A percentile compares a stretch with the other conserved stretches of the same genome.
phyloP scores from a whole-genome alignment of 2,113 vertebrate genomes.

The Rhinolophus ferrumequinum region DNA sequence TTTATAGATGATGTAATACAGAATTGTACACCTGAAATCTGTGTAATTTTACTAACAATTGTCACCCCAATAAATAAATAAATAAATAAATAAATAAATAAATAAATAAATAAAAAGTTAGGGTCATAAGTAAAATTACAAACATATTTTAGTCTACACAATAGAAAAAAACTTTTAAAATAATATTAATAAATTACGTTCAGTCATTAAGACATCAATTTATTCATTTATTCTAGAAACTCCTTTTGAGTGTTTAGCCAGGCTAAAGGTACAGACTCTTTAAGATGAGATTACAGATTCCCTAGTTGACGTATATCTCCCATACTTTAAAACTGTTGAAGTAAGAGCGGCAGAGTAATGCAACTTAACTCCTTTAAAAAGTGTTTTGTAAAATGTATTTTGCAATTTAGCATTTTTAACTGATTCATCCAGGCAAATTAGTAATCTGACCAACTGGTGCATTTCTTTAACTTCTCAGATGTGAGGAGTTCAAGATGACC shows the following conservation, averaged over 20 bases:
- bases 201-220: not conserved
- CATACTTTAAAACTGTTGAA: not conserved
- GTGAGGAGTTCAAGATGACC: not conserved
- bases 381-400: not conserved
- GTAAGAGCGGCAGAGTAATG: not conserved
- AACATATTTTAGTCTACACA: not conserved
- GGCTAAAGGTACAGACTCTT: not conserved
- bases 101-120: not conserved
- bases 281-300: not conserved
- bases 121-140: not conserved
- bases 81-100: too few species aligned
- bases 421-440: not conserved
- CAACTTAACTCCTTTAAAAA: constrained; percentile 30
- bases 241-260: not conserved
- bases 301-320: not conserved
- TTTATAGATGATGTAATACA: too few species aligned
- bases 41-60: too few species aligned
- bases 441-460: not conserved
- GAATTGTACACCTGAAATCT: too few species aligned
- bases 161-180: not conserved
- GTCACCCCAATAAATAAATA: too few species aligned
- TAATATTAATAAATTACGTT: constrained; percentile 10
- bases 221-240: not conserved
- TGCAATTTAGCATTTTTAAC: not conserved
- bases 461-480: not conserved